Base-by-base conservation (phyloP, 2,888 invertebrate genomes). In the Matsumyia berberina region DNA sequence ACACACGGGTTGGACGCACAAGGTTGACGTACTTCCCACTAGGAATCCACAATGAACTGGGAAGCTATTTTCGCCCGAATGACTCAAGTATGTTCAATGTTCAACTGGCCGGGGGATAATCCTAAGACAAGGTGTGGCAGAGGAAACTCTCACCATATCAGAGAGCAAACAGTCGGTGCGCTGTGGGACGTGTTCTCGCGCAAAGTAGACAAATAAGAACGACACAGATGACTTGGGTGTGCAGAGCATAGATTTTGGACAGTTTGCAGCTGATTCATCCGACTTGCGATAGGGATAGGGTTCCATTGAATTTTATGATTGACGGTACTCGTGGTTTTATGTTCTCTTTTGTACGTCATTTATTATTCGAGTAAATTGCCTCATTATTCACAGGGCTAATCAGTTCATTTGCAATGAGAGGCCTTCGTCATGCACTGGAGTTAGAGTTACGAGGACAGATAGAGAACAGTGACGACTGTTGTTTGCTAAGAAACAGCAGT, bases 21-120 rank as follows among this genome's bases (percentile, higher is more conserved):
- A 79, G 73, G 73, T 74, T 83, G 69, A 73, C 44, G 67, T 73
- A 73, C 83, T 78, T 83, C 83, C 83, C 83, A 83, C 83, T 57
- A 57, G 51, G 69, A 79, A 83, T 78, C 64, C 51, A 51, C 37
- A 72, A 60, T 55, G 29, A 73, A 60, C 72, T 79, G 42, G 42
- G 62, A 67, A 79, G 69, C 83, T 83, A 83, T 83, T 83, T 83
- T 83, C 31, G 73, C 67, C 51, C 57, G 69, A 64, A 24, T 83
- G 83, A 83, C 83, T 83, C n/a, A 83, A 83, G 60, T 49, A 58
- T 66, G 53, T 29, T 70, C 33, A 31, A 44, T 74, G 53, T 64
- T n/a, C n/a, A 39, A 49, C 46, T 66, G 5, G 24, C 29, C 7
- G 66, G 6, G 53, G 29, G 58, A 83, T 78, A 69, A 74, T 83